phyloP scores from a whole-genome alignment of 2,113 vertebrate genomes.

The Pangasianodon gigas region DNA sequence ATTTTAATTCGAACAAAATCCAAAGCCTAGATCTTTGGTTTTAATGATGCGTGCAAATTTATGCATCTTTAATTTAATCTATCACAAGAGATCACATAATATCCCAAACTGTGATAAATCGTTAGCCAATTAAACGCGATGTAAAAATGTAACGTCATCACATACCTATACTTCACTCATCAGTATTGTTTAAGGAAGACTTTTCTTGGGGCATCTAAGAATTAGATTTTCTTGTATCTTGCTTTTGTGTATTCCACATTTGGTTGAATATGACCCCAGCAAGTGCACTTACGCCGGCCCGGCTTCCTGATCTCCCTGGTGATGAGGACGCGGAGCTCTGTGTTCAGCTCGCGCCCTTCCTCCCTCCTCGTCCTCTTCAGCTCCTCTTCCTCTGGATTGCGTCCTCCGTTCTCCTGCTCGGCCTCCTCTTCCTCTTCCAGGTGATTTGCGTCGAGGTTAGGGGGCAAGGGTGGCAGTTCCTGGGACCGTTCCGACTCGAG shows the following conservation, averaged over 20 bases:
- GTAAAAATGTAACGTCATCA: neutral
- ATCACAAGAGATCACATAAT: neutral
- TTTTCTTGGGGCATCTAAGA: neutral
- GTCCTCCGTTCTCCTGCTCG: slow-evolving; percentile 71
- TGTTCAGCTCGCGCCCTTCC: slow-evolving; percentile 85
- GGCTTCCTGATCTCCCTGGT: slow-evolving; percentile 94
- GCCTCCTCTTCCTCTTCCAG: slow-evolving; percentile 59
- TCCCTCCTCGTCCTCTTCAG: slow-evolving; percentile 79
- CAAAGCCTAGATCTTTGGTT: neutral
- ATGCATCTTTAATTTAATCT: neutral
- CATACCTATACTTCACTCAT: neutral
- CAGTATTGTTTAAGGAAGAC: neutral
- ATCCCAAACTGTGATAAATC: neutral
- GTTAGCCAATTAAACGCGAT: neutral
- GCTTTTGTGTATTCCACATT: neutral
- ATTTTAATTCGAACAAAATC: neutral
- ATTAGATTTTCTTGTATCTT: neutral
- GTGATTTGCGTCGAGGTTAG: slow-evolving; percentile 65
- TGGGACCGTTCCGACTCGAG: neutral
- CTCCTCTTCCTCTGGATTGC: slow-evolving; percentile 63
- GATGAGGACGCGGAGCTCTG: slow-evolving; percentile 86
- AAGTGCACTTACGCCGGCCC: slow-evolving; percentile 84
- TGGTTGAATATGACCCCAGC: neutral
- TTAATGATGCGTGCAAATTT: neutral
- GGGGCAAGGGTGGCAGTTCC: neutral